Percentiles rank a stretch among this genome's conserved stretches.
These are phyloP conservation scores for Lepidochitona cinerea DNA, from an alignment of 2,888 invertebrate species.

Conservation along the genomic window DNA sequence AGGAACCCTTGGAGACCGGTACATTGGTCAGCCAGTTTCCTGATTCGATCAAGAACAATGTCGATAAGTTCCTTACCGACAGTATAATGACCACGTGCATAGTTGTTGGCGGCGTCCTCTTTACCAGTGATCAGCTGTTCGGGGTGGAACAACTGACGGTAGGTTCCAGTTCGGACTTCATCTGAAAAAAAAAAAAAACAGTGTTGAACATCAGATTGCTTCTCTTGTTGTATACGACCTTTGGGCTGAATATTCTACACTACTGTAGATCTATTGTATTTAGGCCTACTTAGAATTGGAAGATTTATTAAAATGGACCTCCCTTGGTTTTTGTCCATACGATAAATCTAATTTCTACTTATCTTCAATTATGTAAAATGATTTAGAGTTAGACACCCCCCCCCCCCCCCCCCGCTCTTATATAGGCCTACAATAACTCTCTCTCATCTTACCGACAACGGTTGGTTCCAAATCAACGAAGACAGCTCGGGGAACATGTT, in stretches of 20 bases:
- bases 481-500: background rate
- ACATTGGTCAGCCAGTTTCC: background rate
- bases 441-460: background rate
- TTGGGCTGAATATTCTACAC: no score
- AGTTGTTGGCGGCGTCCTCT: background rate
- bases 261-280: no score
- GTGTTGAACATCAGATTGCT: no score
- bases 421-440: no score
- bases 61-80: background rate
- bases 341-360: no score
- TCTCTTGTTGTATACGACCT: no score
- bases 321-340: no score
- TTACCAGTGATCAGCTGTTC: background rate
- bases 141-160: background rate
- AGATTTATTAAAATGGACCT: no score
- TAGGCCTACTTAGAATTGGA: no score
- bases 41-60: background rate
- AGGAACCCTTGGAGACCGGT: background rate
- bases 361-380: no score
- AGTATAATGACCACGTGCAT: background rate
- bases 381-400: no score
- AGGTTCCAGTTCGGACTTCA: background rate
- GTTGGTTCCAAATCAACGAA: background rate
- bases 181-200: background rate
- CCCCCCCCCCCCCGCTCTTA: no score